Evolutionary conservation across 2,113 vertebrate genomes (phyloP).

Genomic region (Pagrus major): DNA sequence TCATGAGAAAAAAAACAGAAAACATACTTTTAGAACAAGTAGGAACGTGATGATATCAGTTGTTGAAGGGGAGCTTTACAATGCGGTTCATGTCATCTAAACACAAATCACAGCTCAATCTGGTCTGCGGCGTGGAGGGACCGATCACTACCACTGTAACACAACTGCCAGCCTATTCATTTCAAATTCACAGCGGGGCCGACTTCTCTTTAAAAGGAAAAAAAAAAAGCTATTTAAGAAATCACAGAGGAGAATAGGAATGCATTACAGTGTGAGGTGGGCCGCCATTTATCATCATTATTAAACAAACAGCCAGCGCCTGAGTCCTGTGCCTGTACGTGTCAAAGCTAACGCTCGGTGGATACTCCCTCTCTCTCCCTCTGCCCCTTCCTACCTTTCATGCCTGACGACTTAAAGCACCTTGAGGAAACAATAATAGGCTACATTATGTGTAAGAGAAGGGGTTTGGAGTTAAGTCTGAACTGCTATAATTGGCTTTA

Average conservation of each 20-base stretch:
- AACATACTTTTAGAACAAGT: constrained; percentile 15
- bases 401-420: constrained; percentile 32
- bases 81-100: not conserved
- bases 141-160: not conserved
- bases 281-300: constrained; percentile 66
- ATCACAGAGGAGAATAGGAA: constrained; percentile 47
- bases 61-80: constrained; percentile 1
- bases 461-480: not conserved
- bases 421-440: constrained; percentile 26
- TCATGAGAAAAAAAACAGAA: not conserved
- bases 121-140: not conserved
- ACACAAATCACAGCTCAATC: constrained; percentile 35
- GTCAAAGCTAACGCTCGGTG: not conserved
- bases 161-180: constrained; percentile 19
- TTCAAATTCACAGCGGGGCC: constrained; percentile 15
- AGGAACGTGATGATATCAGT: constrained; percentile 18
- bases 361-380: constrained; percentile 15
- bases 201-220: not conserved
- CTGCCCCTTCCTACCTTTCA: constrained; percentile 20
- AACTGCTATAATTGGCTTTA: constrained; percentile 35
- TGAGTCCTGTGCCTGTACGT: constrained; percentile 18
- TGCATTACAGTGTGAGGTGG: constrained; percentile 29
- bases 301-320: constrained; percentile 37
- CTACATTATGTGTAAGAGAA: not conserved
- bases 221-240: constrained; percentile 31